These are phyloP conservation scores for Neodiprion pinetum DNA, from an alignment of 1,140 invertebrate genomes.

Conservation along the genomic window DNA sequence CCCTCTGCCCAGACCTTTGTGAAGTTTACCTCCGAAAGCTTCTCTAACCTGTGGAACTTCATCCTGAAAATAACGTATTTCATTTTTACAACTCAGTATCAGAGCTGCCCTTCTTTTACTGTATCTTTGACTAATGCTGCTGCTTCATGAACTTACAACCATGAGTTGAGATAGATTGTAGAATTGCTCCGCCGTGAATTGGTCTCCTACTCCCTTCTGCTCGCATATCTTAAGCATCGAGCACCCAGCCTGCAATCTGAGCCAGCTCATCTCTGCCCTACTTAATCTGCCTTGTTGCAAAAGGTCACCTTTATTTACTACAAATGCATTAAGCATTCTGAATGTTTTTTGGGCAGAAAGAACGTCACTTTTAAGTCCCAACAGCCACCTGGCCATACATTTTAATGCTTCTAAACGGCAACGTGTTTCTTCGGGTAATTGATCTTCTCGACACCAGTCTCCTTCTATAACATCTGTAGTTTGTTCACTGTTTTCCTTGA, in stretches of 20 bases:
- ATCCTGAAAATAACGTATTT: constrained; percentile 65
- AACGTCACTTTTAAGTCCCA: constrained; percentile 88
- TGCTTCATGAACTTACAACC: constrained; percentile 68
- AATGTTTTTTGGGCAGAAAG: constrained; percentile 94
- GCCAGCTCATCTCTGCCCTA: constrained; percentile 90
- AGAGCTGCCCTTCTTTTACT: not conserved
- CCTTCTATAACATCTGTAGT: constrained; percentile 63
- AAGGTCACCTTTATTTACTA: constrained; percentile 88
- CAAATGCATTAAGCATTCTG: constrained; percentile 88
- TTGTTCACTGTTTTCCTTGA: constrained; percentile 75
- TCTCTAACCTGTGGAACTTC: constrained; percentile 90
- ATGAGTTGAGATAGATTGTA: constrained; percentile 91
- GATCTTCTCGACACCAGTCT: constrained; percentile 88
- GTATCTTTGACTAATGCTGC: not conserved
- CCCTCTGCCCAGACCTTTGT: constrained; percentile 85
- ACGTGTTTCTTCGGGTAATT: constrained; percentile 88
- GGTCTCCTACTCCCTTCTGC: constrained; percentile 93
- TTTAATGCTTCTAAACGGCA: constrained; percentile 96
- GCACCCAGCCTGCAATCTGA: constrained; percentile 88
- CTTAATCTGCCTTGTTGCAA: constrained; percentile 76
- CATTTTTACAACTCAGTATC: constrained; percentile 15
- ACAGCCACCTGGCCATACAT: constrained; percentile 93
- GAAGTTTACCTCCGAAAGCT: constrained; percentile 88
- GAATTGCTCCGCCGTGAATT: constrained; percentile 93
- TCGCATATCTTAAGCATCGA: constrained; percentile 97